Conservation (phyloP, 2,888 invertebrate species). For the Ligdia adustata region DNA sequence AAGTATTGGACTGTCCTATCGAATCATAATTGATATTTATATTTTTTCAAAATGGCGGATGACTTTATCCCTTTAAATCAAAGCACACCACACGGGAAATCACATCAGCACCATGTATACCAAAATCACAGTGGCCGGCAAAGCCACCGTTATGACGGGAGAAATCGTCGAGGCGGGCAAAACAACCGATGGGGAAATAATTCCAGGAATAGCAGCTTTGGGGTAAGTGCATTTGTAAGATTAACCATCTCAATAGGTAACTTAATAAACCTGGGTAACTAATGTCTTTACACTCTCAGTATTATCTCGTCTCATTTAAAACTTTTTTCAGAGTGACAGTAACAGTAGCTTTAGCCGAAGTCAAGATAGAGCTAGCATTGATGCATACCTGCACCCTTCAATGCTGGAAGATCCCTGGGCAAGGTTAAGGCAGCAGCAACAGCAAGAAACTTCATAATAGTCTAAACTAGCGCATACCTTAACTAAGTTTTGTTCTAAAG, state of each 20-base stretch:
- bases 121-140: constrained; percentile 46
- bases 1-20: too few relatives aligned
- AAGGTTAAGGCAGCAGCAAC: constrained; percentile 45
- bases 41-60: constrained; percentile 68
- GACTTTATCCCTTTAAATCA: constrained; percentile 74
- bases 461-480: too few relatives aligned
- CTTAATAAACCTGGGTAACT: too few relatives aligned
- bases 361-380: constrained; percentile 56
- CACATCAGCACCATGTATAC: constrained; percentile 49
- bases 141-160: constrained; percentile 49
- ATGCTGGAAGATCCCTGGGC: constrained; percentile 77
- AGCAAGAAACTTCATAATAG: neutral
- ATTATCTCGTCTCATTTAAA: too few relatives aligned
- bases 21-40: too few relatives aligned
- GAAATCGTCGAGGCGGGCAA: constrained; percentile 44
- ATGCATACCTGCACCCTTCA: constrained; percentile 72
- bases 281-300: too few relatives aligned
- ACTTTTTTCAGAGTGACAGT: constrained; percentile 66
- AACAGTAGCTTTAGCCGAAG: constrained; percentile 58
- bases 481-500: too few relatives aligned
- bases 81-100: constrained; percentile 66
- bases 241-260: neutral
- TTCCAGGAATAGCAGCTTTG: constrained; percentile 62
- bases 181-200: constrained; percentile 57
- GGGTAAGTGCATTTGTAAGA: constrained; percentile 62